Evolutionary conservation across 2,888 invertebrate species (phyloP), one percentile per base, ranked within the genome.

Genomic region (Sinelater perroti): DNA sequence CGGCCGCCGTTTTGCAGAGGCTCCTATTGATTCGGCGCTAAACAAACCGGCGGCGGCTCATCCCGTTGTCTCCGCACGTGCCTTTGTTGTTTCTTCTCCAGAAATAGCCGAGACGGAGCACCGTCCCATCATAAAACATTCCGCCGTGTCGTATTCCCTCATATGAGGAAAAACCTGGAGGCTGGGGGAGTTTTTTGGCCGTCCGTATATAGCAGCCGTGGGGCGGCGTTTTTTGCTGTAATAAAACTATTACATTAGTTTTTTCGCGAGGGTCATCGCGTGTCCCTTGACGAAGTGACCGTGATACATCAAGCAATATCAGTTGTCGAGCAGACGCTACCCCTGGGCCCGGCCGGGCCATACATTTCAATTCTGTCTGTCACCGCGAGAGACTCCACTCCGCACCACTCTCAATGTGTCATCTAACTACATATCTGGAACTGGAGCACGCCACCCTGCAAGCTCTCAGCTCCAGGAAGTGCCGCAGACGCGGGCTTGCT

Each of bases 261-360:
- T 76, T 75, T 75, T 75, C 62, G 64, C 62, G 68, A 70, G 74
- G 75, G 75, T 74, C 73, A 74, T 45, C 55, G 60, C 47, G 57
- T 61, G 72, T 76, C 75, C 76, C 76, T 66, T 70, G 75, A 72
- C 74, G 74, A 69, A 76, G 74, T 77, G 77, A 77, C 78, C 77
- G 78, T 76, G 78, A 78, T 78, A 78, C 76, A 78, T 78, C 78
- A 78, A 78, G 76, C 73, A 78, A 77, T 76, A 78, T 78, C 78
- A 76, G 76, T 75, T 76, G 77, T 76, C 76, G 74, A 67, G 68
- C 67, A 66, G 74, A 73, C 75, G 75, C 73, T 70, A 73, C 73
- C 72, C 70, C 62, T 68, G 68, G 70, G 73, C 75, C 75, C 75
- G 68, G 52, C 66, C 70, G 71, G 73, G 68, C 77, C 74, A 78